Base-by-base conservation (phyloP, 2,888 invertebrate genomes). In the Trissoscelio sp. region DNA sequence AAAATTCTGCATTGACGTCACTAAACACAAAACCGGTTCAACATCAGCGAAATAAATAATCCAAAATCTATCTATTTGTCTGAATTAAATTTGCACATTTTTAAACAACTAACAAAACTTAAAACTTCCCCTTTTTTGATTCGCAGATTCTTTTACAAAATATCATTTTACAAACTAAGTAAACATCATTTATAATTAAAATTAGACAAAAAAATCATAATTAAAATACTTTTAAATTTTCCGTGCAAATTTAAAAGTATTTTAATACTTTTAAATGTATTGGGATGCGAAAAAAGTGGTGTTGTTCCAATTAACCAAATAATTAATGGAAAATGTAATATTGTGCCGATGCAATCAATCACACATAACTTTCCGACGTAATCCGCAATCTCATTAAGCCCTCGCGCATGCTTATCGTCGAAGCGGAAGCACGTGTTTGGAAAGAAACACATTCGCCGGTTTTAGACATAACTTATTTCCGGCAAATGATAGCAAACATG, bases 401-500 rank as follows among this genome's bases (percentile, higher is more conserved):
- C 7, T 42, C 12, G 58, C 72, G 72, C 66, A 72, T 72, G 79
- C 72, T 58, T 66, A 72, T 66, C 37, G 46, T 2, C 16, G 18
- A 73, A 74, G 57, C 74, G 80, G 64, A 74, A 80, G 69, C 74
- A 74, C 74, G 70, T 69, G 74, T 74, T 80, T 64, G 55, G 57
- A 62, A 46, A 66, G 74, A 72, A 37, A 70, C 57, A 67, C 39
- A 58, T 37, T 69, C 55, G 42, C 74, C 70, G 74, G 48, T 64
- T 80, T 74, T 69, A 62, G 73, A 80, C 57, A 74, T 60, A 57
- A 69, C 74, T 74, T 74, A 69, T 74, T 69, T 80, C 74, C 74
- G 58, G 74, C 66, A 67, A 73, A 79, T 58, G 72, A 67, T 60
- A 73, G 58, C 46, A 51, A 64, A 51, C 78, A 9, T 18, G 66